Base-by-base conservation (phyloP, 2,888 invertebrate species). In the Nymphalis c-album region DNA sequence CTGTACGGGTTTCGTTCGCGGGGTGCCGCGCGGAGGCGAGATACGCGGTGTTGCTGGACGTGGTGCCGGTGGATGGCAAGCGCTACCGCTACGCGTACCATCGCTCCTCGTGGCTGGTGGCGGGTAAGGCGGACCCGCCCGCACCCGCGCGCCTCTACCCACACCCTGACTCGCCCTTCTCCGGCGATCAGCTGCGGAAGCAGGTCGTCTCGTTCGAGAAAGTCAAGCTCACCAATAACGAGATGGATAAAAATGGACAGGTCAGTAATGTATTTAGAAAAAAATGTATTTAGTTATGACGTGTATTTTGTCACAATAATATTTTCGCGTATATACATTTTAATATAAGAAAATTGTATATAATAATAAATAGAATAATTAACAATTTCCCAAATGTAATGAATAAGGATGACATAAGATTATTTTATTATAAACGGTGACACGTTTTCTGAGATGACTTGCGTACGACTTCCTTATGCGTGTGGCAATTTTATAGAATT, bases 131-230 rank as follows among this genome's bases (percentile, higher is more conserved):
- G 55, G 99, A 99, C 93, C 98, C 98, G 17, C 98, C 98, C 80
- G 96, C 97, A 46, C 98, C 98, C 72, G 96, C 97, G 74, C 94
- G 98, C 74, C 95, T 98, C 82, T 98, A 98, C 94, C 95, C 97
- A 67, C 99, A 99, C 93, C 99, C 99, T 50, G 99, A 99, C 91
- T 97, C 98, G 70, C 98, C 99, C 71, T 98, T 97, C 91, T 96
- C 96, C 77, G 98, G 98, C 59, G 98, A 98, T 85, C 98, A 98
- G 88, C 95, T 99, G 79, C 94, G 96, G 85, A 98, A 98, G 91
- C 98, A 98, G 93, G 97, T 98, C 84, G 97, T 99, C 81, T 98
- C 98, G 78, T 99, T 99, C 92, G 99, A 99, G 93, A 99, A 99
- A 93, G 97, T 98, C 88, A 99, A 99, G 91, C 95, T 99, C 80